Conservation (phyloP, 35 echinoderm and acorn worm species). For the Antedon bifida region DNA sequence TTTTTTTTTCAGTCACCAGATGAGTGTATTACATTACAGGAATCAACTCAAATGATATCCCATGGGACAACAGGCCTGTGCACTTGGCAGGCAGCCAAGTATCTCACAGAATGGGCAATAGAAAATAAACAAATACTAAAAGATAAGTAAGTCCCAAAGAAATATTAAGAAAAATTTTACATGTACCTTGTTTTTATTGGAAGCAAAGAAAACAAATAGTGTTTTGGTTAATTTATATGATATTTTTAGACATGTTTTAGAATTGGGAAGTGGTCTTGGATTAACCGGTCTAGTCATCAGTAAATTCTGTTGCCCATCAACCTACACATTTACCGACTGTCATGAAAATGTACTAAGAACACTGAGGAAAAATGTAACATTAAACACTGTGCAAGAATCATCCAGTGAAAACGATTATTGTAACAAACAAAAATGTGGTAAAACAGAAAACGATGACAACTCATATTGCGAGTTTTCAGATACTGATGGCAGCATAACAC, state of each 20-base stretch:
- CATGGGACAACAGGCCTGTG: slow-evolving; percentile 69
- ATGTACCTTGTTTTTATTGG: too few species aligned
- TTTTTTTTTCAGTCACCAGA: neutral
- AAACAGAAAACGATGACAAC: too few species aligned
- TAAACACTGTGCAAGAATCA: slow-evolving; percentile 8
- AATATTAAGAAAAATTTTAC: too few species aligned
- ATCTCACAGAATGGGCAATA: slow-evolving; percentile 51
- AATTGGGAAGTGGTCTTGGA: slow-evolving; percentile 42
- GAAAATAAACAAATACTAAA: slow-evolving; percentile 29
- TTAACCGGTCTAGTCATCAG: slow-evolving; percentile 23
- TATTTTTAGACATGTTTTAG: slow-evolving; percentile 24
- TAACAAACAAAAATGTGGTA: too few species aligned
- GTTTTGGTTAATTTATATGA: too few species aligned
- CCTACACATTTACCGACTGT: slow-evolving; percentile 28
- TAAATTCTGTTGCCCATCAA: slow-evolving; percentile 13
- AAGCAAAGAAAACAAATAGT: too few species aligned
- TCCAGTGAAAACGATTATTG: too few species aligned
- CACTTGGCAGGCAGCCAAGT: slow-evolving; percentile 57
- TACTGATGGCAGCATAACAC: neutral
- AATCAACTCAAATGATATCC: slow-evolving; percentile 40
- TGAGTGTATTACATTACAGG: slow-evolving; percentile 18
- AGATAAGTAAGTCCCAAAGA: slow-evolving; percentile 43
- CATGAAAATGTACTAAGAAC: slow-evolving; percentile 25
- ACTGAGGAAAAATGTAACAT: slow-evolving; percentile 13
- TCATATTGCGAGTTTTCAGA: too few species aligned